A percentile compares a stretch with the other conserved stretches of the same genome.
phyloP scores from a whole-genome alignment of 2,113 vertebrate genomes.

The Tyto alba region DNA sequence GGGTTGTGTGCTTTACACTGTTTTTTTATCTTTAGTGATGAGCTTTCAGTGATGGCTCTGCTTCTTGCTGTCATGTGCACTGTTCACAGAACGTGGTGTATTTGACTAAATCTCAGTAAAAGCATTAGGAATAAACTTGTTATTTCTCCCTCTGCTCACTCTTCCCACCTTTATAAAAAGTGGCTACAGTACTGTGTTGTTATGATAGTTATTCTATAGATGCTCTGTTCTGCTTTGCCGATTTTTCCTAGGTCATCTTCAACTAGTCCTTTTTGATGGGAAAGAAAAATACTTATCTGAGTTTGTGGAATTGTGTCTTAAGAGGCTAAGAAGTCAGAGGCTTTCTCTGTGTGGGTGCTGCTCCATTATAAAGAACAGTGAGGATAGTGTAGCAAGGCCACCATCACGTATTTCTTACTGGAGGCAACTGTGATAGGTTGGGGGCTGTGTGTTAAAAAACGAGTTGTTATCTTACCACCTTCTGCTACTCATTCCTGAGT shows the following conservation, averaged over 20 bases:
- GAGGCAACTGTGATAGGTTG: not conserved
- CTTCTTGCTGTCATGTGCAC: not conserved
- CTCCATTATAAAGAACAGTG: not conserved
- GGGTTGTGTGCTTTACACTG: not conserved
- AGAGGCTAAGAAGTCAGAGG: not conserved
- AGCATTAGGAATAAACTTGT: not conserved
- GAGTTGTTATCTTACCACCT: not conserved
- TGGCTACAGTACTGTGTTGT: not conserved
- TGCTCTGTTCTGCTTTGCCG: not conserved
- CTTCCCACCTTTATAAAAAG: not conserved
- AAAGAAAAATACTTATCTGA: not conserved
- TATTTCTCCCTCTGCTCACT: not conserved
- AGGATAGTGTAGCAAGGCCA: not conserved
- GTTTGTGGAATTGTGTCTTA: not conserved
- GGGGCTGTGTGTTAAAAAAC: not conserved
- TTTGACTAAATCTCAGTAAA: not conserved
- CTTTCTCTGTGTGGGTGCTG: not conserved
- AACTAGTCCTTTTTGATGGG: not conserved
- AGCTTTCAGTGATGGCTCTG: not conserved
- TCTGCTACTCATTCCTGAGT: not conserved
- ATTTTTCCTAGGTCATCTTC: not conserved
- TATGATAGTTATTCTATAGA: not conserved
- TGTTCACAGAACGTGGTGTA: not conserved
- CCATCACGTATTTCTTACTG: not conserved
- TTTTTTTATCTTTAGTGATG: rapidly evolving